Evolutionary conservation across 1,140 invertebrate genomes (phyloP), one percentile per base, ranked within the genome.

Genomic region (Bombus superbus): DNA sequence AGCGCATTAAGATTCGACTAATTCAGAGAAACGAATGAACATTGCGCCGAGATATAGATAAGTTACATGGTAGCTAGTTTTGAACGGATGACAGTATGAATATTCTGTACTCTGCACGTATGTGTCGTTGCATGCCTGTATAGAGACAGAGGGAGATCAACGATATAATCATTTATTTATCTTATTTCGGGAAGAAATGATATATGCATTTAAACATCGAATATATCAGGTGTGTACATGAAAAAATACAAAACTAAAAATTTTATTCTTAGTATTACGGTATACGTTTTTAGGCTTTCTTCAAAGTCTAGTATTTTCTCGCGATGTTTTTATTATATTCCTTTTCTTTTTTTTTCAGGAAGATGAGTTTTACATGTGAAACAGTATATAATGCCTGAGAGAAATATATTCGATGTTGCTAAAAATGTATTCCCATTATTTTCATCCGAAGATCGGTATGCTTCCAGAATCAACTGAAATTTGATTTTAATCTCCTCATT

Each of bases 51-150:
- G 81, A 68, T 40, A 78, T 84, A 78, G 53, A 84, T 84, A 84
- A 79, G 76, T 84, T 84, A 84, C 22, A 74, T 44, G 71, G 79
- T 85, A 85, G 78, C 71, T 85, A 81, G 71, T 74, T 81, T 4
- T 68, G 79, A 68, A 81, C 79, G 78, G 81, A 85, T 85, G 79
- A 42, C 78, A 68, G 84, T 74, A 81, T 81, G 84, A 81, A 42
- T 81, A 73, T 81, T 81, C 79, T 85, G 84, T 85, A 81, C 62
- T 74, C 62, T 75, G 84, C 84, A 81, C 79, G 84, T 75, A 47
- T 85, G 84, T 85, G 68, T 81, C 57, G 47, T 85, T 75, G 84
- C 79, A 85, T 85, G 84, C 44, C 59, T 81, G 59, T 75, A 81
- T 69, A 75, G 25, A 72, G 38, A 74, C 38, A 84, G 28, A 57